These are phyloP conservation scores for Philypnodon macrostomus DNA, from an alignment of 2,797 vertebrate genomes.

Conservation along the genomic window DNA sequence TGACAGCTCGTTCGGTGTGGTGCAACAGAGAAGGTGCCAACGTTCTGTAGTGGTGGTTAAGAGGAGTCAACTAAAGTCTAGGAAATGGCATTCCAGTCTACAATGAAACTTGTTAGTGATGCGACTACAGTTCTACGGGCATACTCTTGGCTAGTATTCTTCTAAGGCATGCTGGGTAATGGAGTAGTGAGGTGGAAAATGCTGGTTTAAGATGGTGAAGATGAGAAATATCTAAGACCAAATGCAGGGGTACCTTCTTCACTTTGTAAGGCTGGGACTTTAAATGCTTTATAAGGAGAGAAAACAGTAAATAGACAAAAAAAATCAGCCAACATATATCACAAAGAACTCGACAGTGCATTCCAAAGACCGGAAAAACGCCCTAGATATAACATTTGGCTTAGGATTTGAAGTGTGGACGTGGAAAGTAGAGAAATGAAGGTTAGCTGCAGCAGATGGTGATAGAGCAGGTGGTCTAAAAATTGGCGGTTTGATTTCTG, in stretches of 20 bases:
- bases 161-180: conserved; percentile 55
- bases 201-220: conserved; percentile 19
- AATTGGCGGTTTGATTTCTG: no score
- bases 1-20: conserved; percentile 37
- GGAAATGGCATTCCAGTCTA: conserved; percentile 16
- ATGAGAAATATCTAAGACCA: conserved; percentile 42
- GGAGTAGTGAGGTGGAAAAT: conserved; percentile 31
- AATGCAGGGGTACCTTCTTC: conserved; percentile 87
- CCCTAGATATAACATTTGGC: no score
- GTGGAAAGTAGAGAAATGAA: no score
- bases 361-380: no score
- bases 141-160: conserved; percentile 4
- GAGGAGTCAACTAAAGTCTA: conserved; percentile 28
- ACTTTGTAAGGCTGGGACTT: conserved; percentile 83
- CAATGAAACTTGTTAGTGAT: conserved; percentile 45
- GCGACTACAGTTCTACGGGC: conserved; percentile 22
- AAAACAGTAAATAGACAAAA: conserved; percentile 63
- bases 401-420: no score
- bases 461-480: no score
- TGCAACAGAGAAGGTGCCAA: conserved; percentile 38
- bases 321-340: conserved; percentile 47
- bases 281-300: conserved; percentile 75
- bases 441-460: no score
- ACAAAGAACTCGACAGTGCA: conserved; percentile 13
- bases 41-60: conserved; percentile 32